Percentiles rank a stretch among this genome's conserved stretches.
phyloP scores from a whole-genome alignment of 1,140 invertebrate genomes.

The Drusus annulatus region DNA sequence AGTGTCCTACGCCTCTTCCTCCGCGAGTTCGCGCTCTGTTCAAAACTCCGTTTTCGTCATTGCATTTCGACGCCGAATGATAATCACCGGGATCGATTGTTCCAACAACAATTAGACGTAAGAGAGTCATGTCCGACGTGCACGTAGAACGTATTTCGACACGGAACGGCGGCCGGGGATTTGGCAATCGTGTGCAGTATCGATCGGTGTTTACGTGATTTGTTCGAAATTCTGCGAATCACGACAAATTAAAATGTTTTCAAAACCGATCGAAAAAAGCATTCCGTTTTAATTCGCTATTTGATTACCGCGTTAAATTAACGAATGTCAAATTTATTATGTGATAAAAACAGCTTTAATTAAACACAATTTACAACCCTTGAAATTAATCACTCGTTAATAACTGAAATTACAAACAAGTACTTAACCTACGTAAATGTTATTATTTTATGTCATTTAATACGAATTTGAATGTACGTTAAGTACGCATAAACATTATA shows the following conservation, averaged over 20 bases:
- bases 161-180: background rate
- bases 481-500: too few relatives aligned
- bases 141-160: conserved; percentile 9
- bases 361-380: background rate
- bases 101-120: too few relatives aligned
- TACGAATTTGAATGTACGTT: too few relatives aligned
- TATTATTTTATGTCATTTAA: too few relatives aligned
- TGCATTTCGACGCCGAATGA: background rate
- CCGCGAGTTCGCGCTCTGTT: conserved; percentile 4
- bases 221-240: background rate
- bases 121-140: conserved; percentile 9
- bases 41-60: background rate
- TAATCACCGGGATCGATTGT: background rate
- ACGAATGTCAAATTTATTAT: background rate
- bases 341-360: background rate
- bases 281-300: background rate
- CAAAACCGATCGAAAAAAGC: background rate
- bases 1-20: background rate
- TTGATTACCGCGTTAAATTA: too few relatives aligned
- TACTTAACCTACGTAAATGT: too few relatives aligned
- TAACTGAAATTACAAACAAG: background rate
- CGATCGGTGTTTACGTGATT: conserved; percentile 11
- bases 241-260: background rate
- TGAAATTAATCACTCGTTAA: background rate
- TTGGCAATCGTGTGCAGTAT: conserved; percentile 22